Base-by-base conservation (phyloP, 2,888 invertebrate genomes). In the Drosophila gaucha region DNA sequence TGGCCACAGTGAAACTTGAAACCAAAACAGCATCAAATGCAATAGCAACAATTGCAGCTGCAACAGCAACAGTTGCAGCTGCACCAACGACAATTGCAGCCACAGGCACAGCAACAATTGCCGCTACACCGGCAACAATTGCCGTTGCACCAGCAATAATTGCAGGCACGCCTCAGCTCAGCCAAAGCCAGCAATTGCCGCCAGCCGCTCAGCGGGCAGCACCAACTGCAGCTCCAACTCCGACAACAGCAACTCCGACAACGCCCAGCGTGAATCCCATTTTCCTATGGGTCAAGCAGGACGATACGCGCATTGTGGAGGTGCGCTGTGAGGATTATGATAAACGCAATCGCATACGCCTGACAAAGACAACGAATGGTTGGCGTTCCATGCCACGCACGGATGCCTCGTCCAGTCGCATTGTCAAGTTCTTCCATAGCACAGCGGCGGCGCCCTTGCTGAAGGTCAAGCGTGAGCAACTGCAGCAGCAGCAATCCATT, bases 301-400 rank as follows among this genome's bases (percentile, higher is more conserved):
- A 94, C 83, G 95, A 96, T 92, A 95, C 95, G 71, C 94, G 94
- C 90, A 96, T 97, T 91, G 95, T 96, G 90, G 95, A 96, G 92
- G 96, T 97, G 84, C 94, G 95, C 91, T 96, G 96, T 92, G 97
- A 97, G 92, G 96, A 97, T 91, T 96, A 96, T 93, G 96, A 97
- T 93, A 94, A 95, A 91, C 93, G 96, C 64, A 97, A 97, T 92
- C 95, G 96, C 67, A 95, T 97, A 88, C 95, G 96, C 86, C 93
- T 97, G 90, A 95, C 96, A 78, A 96, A 96, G 90, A 96, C 96
- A 20, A 93, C 95, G 39, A 93, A 94, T 90, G 96, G 96, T 86
- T 96, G 96, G 97, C 94, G 95, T 65, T 96, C 96, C 62, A 95
- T 95, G 92, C 96, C 96, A 83, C 94, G 95, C 84, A 96, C 96